These are phyloP conservation scores for Cynopterus brachyotis DNA, from an alignment of 2,113 vertebrate species.

Conservation along the genomic window DNA sequence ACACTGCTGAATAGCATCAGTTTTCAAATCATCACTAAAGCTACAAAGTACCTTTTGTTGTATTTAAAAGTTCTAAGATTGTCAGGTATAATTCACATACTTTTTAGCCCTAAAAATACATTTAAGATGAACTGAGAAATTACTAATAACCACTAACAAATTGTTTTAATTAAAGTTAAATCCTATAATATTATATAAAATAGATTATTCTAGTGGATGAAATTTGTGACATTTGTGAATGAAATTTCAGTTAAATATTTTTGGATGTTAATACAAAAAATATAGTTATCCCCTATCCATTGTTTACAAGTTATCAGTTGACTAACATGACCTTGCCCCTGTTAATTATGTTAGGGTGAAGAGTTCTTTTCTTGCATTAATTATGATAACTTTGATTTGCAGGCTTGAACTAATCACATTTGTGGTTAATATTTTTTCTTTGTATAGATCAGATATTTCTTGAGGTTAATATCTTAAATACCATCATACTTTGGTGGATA, in stretches of 20 bases:
- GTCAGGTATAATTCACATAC: background rate
- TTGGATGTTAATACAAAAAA: conserved; percentile 36
- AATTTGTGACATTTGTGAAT: background rate
- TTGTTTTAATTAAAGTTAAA: conserved; percentile 26
- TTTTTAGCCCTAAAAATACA: background rate
- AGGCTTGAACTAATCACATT: conserved; percentile 95
- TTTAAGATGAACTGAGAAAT: conserved; percentile 43
- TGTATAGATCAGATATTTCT: conserved; percentile 70
- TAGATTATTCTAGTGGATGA: background rate
- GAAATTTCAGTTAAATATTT: conserved; percentile 57
- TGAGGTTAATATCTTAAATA: conserved; percentile 54
- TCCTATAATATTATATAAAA: conserved; percentile 14
- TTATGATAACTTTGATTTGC: conserved; percentile 86
- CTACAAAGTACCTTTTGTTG: conserved; percentile 34
- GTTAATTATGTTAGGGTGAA: conserved; percentile 82
- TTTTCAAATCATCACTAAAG: background rate
- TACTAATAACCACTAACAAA: background rate
- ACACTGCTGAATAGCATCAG: background rate
- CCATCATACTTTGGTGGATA: conserved; percentile 60
- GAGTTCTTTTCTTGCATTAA: conserved; percentile 86
- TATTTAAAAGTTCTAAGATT: background rate
- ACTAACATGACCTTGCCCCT: conserved; percentile 86
- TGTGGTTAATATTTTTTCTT: conserved; percentile 79
- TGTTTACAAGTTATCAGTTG: conserved; percentile 82
- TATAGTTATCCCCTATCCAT: conserved; percentile 85